Evolutionary conservation across 2,888 invertebrate genomes (phyloP).

Genomic region (Acleris holmiana): DNA sequence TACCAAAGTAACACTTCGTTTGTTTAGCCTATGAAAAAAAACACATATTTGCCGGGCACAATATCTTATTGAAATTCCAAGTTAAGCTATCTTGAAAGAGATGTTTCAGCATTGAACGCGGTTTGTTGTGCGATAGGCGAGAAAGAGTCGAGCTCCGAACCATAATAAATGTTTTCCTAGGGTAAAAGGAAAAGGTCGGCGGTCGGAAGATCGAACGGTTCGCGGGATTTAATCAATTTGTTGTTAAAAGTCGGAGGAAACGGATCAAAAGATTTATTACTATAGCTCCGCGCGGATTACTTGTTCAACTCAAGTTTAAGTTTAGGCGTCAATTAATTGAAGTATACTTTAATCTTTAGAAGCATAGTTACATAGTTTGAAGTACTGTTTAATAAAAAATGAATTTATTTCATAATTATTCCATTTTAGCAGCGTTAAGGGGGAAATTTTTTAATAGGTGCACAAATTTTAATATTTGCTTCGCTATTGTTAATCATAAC

Average conservation of each 20-base stretch:
- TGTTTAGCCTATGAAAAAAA: no score
- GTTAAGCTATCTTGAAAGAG: slow-evolving; percentile 20
- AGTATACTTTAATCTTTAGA: slow-evolving; percentile 24
- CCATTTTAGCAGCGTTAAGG: no score
- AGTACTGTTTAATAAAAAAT: not conserved
- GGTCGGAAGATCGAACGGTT: slow-evolving; percentile 37
- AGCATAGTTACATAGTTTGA: not conserved
- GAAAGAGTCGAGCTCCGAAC: slow-evolving; percentile 21
- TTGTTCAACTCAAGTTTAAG: slow-evolving; percentile 24
- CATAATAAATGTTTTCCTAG: slow-evolving; percentile 37
- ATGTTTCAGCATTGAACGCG: slow-evolving; percentile 20
- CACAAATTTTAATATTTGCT: no score
- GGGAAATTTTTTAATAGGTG: no score
- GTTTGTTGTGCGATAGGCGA: slow-evolving; percentile 19
- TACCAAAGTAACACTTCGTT: no score
- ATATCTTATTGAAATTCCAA: no score
- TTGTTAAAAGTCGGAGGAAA: slow-evolving; percentile 38
- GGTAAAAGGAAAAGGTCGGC: slow-evolving; percentile 31
- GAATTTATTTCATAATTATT: no score
- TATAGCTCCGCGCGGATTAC: slow-evolving; percentile 31
- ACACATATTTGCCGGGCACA: no score
- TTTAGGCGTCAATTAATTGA: slow-evolving; percentile 25
- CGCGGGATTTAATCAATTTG: slow-evolving; percentile 40
- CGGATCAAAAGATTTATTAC: slow-evolving; percentile 41
- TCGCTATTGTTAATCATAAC: no score